These are phyloP conservation scores for Pipistrellus kuhlii DNA, from an alignment of 2,797 vertebrate genomes.

Conservation along the genomic window DNA sequence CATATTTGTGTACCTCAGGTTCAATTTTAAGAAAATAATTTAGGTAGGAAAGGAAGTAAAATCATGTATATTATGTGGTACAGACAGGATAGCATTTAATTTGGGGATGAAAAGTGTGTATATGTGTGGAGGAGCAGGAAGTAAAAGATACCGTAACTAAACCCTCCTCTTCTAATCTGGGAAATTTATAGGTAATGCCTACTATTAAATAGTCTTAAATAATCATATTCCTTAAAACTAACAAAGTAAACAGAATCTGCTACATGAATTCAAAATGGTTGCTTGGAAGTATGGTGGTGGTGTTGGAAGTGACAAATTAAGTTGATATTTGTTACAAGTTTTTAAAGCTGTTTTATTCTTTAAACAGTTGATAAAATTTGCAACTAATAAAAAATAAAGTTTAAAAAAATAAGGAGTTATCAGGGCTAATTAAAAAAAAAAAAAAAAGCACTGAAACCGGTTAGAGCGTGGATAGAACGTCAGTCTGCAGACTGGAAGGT, in stretches of 20 bases:
- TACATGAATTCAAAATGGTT: neutral
- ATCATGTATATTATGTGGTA: neutral
- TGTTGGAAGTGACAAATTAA: neutral
- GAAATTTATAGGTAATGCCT: slow-evolving; percentile 37
- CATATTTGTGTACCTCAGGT: neutral
- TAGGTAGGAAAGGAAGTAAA: slow-evolving; percentile 28
- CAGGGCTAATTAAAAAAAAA: too few relatives aligned
- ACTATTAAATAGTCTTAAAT: slow-evolving; percentile 39
- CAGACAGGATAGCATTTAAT: neutral
- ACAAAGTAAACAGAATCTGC: neutral
- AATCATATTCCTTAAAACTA: slow-evolving; percentile 21
- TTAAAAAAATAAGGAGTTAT: neutral
- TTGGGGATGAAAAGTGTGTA: neutral
- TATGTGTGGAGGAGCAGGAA: slow-evolving; percentile 17
- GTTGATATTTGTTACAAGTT: neutral
- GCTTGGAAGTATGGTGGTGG: neutral
- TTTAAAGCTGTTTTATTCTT: neutral
- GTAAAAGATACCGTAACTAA: neutral
- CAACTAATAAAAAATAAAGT: slow-evolving; percentile 7
- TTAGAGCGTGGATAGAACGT: too few relatives aligned
- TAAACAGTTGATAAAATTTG: neutral
- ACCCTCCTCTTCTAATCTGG: neutral
- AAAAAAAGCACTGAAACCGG: too few relatives aligned
- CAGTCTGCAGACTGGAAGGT: too few relatives aligned
- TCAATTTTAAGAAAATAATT: slow-evolving; percentile 21